These are phyloP conservation scores for Eumacrocentrus americanus DNA, from an alignment of 2,888 invertebrate genomes.

Conservation along the genomic window DNA sequence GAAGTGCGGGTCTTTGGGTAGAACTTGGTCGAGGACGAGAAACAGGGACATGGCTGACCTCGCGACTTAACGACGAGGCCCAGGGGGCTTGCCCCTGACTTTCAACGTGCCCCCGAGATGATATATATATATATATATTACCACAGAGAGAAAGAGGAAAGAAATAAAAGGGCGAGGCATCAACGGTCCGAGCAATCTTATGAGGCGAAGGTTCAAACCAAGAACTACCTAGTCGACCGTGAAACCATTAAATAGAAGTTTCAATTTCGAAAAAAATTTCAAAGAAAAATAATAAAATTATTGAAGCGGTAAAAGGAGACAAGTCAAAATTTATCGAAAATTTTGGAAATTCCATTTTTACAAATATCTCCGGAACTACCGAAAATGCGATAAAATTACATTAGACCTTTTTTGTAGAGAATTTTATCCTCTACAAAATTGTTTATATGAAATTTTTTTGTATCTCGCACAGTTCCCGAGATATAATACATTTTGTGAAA, in stretches of 20 bases:
- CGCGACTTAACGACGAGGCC: slow-evolving; percentile 46
- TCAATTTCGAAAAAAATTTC: no score
- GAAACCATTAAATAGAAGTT: slow-evolving; percentile 2
- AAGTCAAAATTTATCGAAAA: no score
- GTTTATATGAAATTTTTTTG: no score
- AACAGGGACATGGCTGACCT: slow-evolving; percentile 55
- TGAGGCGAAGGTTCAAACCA: slow-evolving; percentile 11
- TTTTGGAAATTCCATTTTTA: no score
- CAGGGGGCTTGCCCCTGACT: slow-evolving; percentile 21
- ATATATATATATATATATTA: neutral
- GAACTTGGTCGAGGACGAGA: slow-evolving; percentile 15
- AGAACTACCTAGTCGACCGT: slow-evolving; percentile 12
- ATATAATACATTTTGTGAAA: no score
- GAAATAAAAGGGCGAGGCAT: slow-evolving; percentile 24
- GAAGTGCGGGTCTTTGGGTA: slow-evolving; percentile 38
- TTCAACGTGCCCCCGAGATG: slow-evolving; percentile 4
- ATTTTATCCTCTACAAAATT: no score
- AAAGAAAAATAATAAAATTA: no score
- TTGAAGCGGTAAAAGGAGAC: no score
- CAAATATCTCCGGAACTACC: no score
- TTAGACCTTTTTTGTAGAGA: no score
- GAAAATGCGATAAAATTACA: no score
- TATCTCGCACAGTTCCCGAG: no score
- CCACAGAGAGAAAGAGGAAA: slow-evolving; percentile 17
- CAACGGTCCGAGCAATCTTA: slow-evolving; percentile 19